Percentiles rank a stretch among this genome's conserved stretches.
Conservation (phyloP, 2,888 invertebrate genomes). For the Drosophila vallismaia region DNA sequence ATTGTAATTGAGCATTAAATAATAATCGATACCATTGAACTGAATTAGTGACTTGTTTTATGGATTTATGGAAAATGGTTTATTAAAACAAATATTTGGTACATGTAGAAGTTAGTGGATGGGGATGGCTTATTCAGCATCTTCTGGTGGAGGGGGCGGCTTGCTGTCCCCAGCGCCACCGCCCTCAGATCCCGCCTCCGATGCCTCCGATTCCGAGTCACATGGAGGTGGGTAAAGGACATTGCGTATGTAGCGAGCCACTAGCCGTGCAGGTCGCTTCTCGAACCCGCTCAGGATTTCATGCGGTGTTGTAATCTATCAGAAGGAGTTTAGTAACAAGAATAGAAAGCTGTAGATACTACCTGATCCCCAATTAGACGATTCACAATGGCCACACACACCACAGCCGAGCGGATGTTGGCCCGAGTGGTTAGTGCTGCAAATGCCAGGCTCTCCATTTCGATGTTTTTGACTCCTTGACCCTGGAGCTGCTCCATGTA, state of each 20-base stretch:
- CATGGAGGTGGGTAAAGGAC: conserved; percentile 7
- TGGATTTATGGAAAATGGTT: too few relatives aligned
- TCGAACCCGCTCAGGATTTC: conserved; percentile 13
- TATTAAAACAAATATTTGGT: too few relatives aligned
- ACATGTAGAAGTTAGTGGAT: not conserved
- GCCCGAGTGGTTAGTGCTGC: conserved; percentile 96
- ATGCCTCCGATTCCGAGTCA: not conserved
- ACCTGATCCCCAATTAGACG: conserved; percentile 94
- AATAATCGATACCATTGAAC: conserved; percentile 34
- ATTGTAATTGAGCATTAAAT: conserved; percentile 50
- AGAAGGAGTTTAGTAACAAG: too few relatives aligned
- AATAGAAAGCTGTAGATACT: too few relatives aligned
- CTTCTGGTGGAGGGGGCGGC: not conserved
- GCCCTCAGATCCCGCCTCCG: not conserved
- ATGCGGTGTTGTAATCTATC: conserved; percentile 7
- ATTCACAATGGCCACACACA: conserved; percentile 95
- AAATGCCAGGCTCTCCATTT: conserved; percentile 97
- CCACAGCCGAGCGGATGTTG: conserved; percentile 93
- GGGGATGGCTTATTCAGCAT: not conserved
- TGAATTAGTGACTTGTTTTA: not conserved
- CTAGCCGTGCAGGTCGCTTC: conserved; percentile 14
- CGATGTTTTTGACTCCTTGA: conserved; percentile 94
- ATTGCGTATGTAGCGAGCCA: conserved; percentile 29
- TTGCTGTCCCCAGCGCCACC: conserved; percentile 16
- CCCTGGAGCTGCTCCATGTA: conserved; percentile 89